These are phyloP conservation scores for Microctenopoma lineatum DNA, from an alignment of 2,797 vertebrate genomes.

Conservation along the genomic window DNA sequence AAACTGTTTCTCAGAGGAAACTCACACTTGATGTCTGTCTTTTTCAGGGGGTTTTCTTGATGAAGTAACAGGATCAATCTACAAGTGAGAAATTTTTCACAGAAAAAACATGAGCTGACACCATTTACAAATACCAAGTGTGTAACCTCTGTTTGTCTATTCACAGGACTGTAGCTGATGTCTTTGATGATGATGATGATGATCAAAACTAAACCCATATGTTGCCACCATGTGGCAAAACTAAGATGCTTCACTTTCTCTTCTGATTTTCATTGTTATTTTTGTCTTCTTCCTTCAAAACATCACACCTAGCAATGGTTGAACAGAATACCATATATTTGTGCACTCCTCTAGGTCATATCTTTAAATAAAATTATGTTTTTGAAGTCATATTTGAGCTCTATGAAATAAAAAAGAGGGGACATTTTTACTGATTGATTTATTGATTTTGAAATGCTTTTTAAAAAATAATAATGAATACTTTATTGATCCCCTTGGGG, in stretches of 20 bases:
- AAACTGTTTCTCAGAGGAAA: background rate
- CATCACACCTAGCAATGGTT: slow-evolving; percentile 45
- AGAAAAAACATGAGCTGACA: background rate
- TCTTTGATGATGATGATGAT: slow-evolving; percentile 80
- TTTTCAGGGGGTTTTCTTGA: slow-evolving; percentile 86
- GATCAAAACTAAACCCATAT: slow-evolving; percentile 68
- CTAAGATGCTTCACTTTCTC: slow-evolving; percentile 57
- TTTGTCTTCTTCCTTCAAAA: slow-evolving; percentile 66
- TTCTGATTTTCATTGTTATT: slow-evolving; percentile 66
- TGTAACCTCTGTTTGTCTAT: slow-evolving; percentile 25
- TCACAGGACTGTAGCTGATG: slow-evolving; percentile 84
- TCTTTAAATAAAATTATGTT: slow-evolving; percentile 56
- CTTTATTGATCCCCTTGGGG: too few relatives aligned
- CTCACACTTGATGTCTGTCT: slow-evolving; percentile 3
- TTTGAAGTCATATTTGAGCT: slow-evolving; percentile 56
- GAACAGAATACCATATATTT: slow-evolving; percentile 63
- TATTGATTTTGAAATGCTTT: slow-evolving; percentile 14
- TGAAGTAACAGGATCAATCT: slow-evolving; percentile 87
- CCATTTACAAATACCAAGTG: background rate
- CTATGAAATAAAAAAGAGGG: slow-evolving; percentile 72
- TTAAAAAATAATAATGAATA: too few relatives aligned
- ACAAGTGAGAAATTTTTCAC: slow-evolving; percentile 82
- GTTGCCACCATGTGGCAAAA: slow-evolving; percentile 81
- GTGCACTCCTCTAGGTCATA: slow-evolving; percentile 55
- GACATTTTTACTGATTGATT: slow-evolving; percentile 63